Evolutionary conservation across 2,888 invertebrate species (phyloP).

Genomic region (Digitonthophagus gazella): DNA sequence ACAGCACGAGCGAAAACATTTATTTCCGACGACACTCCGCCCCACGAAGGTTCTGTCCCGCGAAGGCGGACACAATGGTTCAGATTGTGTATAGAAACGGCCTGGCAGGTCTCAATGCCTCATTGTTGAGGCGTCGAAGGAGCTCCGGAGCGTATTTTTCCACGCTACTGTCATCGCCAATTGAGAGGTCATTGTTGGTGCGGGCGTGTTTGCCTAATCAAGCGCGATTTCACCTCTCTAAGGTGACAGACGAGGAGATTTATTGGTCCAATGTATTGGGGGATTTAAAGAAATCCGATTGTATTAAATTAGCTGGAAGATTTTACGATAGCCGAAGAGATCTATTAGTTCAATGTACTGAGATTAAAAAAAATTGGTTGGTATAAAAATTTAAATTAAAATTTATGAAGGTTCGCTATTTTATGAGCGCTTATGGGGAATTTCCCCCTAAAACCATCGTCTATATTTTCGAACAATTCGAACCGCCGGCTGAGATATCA

Average conservation of each 20-base stretch:
- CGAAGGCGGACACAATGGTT: neutral
- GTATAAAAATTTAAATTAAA: neutral
- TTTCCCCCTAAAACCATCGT: neutral
- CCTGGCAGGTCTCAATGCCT: conserved; percentile 18
- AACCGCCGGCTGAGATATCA: neutral
- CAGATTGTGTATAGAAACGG: neutral
- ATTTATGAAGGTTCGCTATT: neutral
- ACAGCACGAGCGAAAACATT: conserved; percentile 4
- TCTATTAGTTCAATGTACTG: too few species aligned
- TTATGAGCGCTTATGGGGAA: neutral
- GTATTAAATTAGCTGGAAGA: neutral
- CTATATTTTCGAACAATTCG: neutral
- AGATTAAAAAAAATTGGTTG: neutral
- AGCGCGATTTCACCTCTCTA: conserved; percentile 1
- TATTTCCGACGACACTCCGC: neutral
- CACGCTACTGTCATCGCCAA: conserved; percentile 20
- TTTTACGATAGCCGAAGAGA: neutral
- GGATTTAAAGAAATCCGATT: conserved; percentile 1
- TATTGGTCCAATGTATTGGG: neutral
- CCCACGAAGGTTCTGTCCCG: neutral
- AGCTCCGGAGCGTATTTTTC: conserved; percentile 17
- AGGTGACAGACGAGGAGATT: conserved; percentile 6
- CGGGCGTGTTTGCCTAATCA: neutral
- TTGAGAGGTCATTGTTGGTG: conserved; percentile 17
- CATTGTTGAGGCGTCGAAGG: conserved; percentile 17